Percentiles rank a stretch among this genome's conserved stretches.
Evolutionary conservation across 2,888 invertebrate species (phyloP).

Genomic region (Willowsia nigromaculata): DNA sequence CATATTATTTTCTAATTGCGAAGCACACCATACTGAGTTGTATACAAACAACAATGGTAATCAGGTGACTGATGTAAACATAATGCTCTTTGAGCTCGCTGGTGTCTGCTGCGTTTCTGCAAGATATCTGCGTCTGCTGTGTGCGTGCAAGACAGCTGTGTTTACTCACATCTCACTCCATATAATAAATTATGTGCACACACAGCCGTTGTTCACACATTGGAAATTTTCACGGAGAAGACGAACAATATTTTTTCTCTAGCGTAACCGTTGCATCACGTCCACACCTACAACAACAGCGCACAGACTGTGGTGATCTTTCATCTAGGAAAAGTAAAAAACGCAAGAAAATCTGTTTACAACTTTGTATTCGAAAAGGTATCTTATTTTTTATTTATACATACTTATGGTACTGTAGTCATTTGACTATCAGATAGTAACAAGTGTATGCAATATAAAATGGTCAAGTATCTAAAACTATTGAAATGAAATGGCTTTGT

Average conservation of each 20-base stretch:
- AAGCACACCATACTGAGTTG: too few species aligned
- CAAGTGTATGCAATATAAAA: neutral
- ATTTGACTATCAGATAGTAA: too few species aligned
- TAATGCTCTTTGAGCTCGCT: too few species aligned
- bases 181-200: conserved; percentile 68
- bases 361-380: neutral
- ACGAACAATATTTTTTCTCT: conserved; percentile 48
- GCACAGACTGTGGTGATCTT: neutral
- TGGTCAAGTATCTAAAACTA: neutral
- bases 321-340: neutral
- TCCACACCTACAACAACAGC: conserved; percentile 54
- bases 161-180: too few species aligned
- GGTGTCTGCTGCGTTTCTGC: too few species aligned
- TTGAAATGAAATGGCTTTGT: neutral
- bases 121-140: too few species aligned
- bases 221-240: conserved; percentile 64
- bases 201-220: conserved; percentile 69
- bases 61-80: too few species aligned
- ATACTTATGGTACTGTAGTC: neutral
- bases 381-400: neutral
- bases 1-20: too few species aligned
- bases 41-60: too few species aligned
- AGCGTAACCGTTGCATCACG: conserved; percentile 56
- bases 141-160: too few species aligned
- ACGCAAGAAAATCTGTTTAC: neutral